These are phyloP conservation scores for Rotaria socialis DNA, from an alignment of 2,888 invertebrate genomes.

Conservation along the genomic window DNA sequence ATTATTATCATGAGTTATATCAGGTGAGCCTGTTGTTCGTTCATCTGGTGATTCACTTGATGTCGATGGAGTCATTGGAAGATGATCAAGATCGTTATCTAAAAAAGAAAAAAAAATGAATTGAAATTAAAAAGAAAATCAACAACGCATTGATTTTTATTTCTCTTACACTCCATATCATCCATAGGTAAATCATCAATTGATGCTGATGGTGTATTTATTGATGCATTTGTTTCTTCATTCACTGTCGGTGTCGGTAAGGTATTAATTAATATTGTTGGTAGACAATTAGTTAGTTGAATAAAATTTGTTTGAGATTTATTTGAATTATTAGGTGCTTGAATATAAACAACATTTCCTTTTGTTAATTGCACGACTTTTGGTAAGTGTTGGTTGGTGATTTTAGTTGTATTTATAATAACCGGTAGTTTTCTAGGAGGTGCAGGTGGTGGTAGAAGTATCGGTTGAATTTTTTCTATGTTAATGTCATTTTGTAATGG, in stretches of 20 bases:
- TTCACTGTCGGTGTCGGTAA: constrained; percentile 20
- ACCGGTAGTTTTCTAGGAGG: background rate
- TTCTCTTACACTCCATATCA: background rate
- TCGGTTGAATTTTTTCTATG: background rate
- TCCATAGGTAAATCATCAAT: background rate
- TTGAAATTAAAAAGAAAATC: background rate
- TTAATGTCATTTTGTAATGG: background rate
- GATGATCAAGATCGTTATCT: background rate
- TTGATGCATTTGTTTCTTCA: background rate
- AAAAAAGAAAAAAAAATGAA: background rate
- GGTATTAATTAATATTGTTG: constrained; percentile 1
- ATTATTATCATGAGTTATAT: background rate
- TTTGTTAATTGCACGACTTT: background rate
- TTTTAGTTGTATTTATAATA: constrained; percentile 18
- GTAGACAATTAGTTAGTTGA: background rate
- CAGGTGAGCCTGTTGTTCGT: background rate
- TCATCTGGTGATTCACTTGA: constrained; percentile 27
- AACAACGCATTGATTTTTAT: too few species aligned
- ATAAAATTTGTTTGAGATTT: constrained; percentile 29
- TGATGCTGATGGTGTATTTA: background rate
- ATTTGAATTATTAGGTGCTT: constrained; percentile 19
- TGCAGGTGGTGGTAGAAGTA: background rate
- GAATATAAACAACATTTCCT: constrained; percentile 8
- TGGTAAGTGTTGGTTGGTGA: background rate
- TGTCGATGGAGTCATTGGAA: constrained; percentile 27